Evolutionary conservation across 2,113 vertebrate species (phyloP), one percentile per base, ranked within the genome.

Genomic region (Rhodinocichla rosea): DNA sequence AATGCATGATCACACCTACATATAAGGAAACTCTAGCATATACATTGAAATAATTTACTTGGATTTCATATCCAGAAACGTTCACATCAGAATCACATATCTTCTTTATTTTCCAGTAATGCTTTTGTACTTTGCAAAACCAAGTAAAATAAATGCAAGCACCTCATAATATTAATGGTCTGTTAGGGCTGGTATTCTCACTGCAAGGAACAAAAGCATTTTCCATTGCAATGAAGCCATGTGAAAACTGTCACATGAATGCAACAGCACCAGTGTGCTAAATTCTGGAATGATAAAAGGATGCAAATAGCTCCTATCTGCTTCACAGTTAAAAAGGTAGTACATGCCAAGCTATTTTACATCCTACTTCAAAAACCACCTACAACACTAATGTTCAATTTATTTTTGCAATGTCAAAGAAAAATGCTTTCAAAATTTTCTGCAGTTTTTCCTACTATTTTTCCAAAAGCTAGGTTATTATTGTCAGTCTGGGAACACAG

Each of bases 1-100:
- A 96, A 91, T 85, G 84, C 75, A 57, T 57, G 78, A 73, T 89
- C 84, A 87, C 87, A 97, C 87, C 89, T 91, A 88, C 47, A 59
- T 35, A 60, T 59, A 50, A 86, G 52, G 47, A 67, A 87, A 69
- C 30, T 73, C 57, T 67, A 71, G 28, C 37, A 56, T 40, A 83
- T 30, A 65, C n/a, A 62, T 74, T 83, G 28, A 94, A 79, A 85
- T 79, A 80, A 77, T 92, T 82, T 65, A 81, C 69, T 94, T 89
- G 56, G 21, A 64, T 92, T 28, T 94, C 56, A 74, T 24, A 71
- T 47, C 15, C 65, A 91, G 74, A 89, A 89, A 75, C 44, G 74
- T 37, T 86, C 67, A 60, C 30, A 64, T 63, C 42, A 93, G 44
- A 91, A 87, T 55, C 53, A 87, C 6, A 9, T 28, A 45, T 88